A percentile compares a stretch with the other conserved stretches of the same genome.
Conservation (phyloP, 2,888 invertebrate genomes). For the Volucella inflata region DNA sequence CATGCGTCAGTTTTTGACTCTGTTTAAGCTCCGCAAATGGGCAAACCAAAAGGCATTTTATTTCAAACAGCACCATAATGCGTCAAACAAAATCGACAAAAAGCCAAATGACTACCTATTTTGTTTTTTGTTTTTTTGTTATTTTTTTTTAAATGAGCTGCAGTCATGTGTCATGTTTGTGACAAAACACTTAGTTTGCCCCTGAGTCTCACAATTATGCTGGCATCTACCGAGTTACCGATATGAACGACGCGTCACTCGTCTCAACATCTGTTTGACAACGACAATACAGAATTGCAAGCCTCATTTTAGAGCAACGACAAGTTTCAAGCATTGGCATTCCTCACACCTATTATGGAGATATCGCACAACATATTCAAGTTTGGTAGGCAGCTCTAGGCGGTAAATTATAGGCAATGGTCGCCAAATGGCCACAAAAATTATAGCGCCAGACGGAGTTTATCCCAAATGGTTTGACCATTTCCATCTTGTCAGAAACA, state of each 20-base stretch:
- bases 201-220: constrained; percentile 37
- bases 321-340: constrained; percentile 26
- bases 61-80: constrained; percentile 35
- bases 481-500: constrained; percentile 17
- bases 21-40: constrained; percentile 30
- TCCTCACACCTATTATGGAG: constrained; percentile 43
- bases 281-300: constrained; percentile 22
- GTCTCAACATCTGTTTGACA: constrained; percentile 47
- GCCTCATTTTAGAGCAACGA: constrained; percentile 36
- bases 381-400: constrained; percentile 41
- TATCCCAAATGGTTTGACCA: constrained; percentile 18
- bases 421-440: constrained; percentile 39
- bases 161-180: constrained; percentile 67
- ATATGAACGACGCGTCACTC: constrained; percentile 4
- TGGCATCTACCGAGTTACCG: not conserved
- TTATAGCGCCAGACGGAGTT: constrained; percentile 5
- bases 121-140: too few species aligned
- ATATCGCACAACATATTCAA: constrained; percentile 31
- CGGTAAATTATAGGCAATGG: constrained; percentile 14
- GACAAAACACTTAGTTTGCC: constrained; percentile 64
- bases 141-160: constrained; percentile 24
- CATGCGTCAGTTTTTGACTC: constrained; percentile 40
- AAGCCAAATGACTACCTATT: constrained; percentile 23
- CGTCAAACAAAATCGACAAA: constrained; percentile 26
- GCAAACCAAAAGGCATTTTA: constrained; percentile 42